These are phyloP conservation scores for Oncorhynchus masou DNA, from an alignment of 2,113 vertebrate genomes.

Conservation along the genomic window DNA sequence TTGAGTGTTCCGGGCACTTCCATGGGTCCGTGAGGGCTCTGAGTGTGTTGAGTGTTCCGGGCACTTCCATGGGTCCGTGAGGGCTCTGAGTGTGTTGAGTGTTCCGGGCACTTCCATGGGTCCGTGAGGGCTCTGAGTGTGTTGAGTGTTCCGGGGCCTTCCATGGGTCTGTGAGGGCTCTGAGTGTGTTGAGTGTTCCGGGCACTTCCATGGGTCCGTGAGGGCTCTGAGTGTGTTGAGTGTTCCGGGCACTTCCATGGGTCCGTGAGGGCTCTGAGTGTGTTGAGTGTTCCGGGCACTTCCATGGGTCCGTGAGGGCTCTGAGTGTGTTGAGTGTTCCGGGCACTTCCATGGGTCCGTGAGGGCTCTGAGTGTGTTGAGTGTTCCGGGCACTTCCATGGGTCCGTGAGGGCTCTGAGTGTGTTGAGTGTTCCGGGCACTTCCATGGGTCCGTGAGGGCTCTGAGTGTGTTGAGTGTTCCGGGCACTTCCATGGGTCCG, in stretches of 20 bases:
- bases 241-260: no score
- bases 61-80: slow-evolving; percentile 8
- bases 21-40: slow-evolving; percentile 25
- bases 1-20: neutral
- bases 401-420: slow-evolving; percentile 24
- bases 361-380: slow-evolving; percentile 16
- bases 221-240: slow-evolving; percentile 4
- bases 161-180: no score
- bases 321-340: neutral
- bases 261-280: no score
- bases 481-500: neutral
- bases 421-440: neutral
- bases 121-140: slow-evolving; percentile 29
- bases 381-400: neutral
- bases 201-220: slow-evolving; percentile 1
- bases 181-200: neutral
- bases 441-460: slow-evolving; percentile 23
- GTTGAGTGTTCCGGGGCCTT: no score
- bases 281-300: neutral
- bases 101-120: neutral
- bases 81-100: slow-evolving; percentile 1
- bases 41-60: neutral
- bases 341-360: neutral
- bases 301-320: slow-evolving; percentile 20
- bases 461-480: neutral